These are phyloP conservation scores for Lateolabrax maculatus DNA, from an alignment of 2,797 vertebrate species.

Conservation along the genomic window DNA sequence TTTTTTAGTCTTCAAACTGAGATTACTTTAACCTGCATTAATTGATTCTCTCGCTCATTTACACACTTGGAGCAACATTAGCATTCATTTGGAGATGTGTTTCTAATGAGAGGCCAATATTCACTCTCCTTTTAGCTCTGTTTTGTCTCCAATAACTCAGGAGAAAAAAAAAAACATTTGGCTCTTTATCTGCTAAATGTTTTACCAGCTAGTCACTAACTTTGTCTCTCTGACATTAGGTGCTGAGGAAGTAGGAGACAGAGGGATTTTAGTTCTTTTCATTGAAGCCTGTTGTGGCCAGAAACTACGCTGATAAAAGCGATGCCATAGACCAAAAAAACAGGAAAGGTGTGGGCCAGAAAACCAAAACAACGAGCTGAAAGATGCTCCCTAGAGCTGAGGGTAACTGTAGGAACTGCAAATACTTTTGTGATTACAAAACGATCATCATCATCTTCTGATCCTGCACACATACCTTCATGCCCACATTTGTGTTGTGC, in stretches of 20 bases:
- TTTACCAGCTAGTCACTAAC: not conserved
- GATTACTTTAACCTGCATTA: not conserved
- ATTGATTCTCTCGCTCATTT: not conserved
- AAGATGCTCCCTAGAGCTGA: not conserved
- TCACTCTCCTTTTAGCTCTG: not conserved
- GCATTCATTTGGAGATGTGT: not conserved
- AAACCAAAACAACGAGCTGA: not conserved
- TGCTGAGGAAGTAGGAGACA: not conserved
- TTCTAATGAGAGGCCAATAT: not conserved
- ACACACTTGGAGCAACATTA: not conserved
- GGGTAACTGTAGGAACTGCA: not conserved
- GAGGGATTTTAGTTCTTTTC: not conserved
- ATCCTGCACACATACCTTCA: constrained; percentile 88
- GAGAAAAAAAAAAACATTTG: not conserved
- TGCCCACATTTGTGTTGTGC: constrained; percentile 98
- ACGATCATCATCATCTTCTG: not conserved
- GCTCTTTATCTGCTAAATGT: not conserved
- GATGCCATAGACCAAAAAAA: not conserved
- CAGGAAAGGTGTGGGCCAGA: not conserved
- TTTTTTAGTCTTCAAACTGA: not conserved
- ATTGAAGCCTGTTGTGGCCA: not conserved
- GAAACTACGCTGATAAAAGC: not conserved
- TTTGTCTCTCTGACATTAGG: not conserved
- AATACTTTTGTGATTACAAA: not conserved
- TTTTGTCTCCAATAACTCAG: not conserved